A percentile compares a stretch with the other conserved stretches of the same genome.
phyloP scores from a whole-genome alignment of 2,888 invertebrate species.

The Patella ulyssiponensis region DNA sequence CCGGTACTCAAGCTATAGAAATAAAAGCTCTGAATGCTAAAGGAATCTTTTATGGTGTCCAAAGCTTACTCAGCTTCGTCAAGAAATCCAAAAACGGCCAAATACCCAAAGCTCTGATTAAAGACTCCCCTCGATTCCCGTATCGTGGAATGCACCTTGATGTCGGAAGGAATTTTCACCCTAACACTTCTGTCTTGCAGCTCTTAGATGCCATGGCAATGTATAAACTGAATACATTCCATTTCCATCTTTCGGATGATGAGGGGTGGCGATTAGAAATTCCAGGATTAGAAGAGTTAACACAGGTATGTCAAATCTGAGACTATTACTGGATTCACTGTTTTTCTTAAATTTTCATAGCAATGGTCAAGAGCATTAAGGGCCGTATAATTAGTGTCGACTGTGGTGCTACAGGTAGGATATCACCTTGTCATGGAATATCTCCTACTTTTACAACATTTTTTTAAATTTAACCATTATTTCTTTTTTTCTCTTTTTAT shows the following conservation, averaged over 20 bases:
- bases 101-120: slow-evolving; percentile 38
- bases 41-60: slow-evolving; percentile 44
- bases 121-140: slow-evolving; percentile 51
- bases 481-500: slow-evolving; percentile 11
- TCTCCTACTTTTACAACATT: background rate
- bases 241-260: slow-evolving; percentile 69
- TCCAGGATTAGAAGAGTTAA: slow-evolving; percentile 65
- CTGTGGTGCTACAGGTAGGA: no score
- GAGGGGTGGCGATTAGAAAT: slow-evolving; percentile 71
- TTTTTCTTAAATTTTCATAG: no score
- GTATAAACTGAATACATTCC: slow-evolving; percentile 69
- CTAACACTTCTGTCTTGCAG: slow-evolving; percentile 49
- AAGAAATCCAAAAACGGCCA: slow-evolving; percentile 22
- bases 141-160: slow-evolving; percentile 60
- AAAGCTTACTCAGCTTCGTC: slow-evolving; percentile 37
- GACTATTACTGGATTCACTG: no score
- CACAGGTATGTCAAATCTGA: slow-evolving; percentile 47
- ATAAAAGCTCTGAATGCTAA: slow-evolving; percentile 27
- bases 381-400: no score
- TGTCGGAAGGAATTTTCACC: slow-evolving; percentile 60
- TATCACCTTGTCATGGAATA: background rate
- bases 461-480: background rate
- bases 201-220: slow-evolving; percentile 65
- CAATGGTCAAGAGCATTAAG: no score
- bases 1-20: slow-evolving; percentile 28